Percentiles rank a stretch among this genome's conserved stretches.
These are phyloP conservation scores for Sparidentex hasta DNA, from an alignment of 2,797 vertebrate species.

Conservation along the genomic window DNA sequence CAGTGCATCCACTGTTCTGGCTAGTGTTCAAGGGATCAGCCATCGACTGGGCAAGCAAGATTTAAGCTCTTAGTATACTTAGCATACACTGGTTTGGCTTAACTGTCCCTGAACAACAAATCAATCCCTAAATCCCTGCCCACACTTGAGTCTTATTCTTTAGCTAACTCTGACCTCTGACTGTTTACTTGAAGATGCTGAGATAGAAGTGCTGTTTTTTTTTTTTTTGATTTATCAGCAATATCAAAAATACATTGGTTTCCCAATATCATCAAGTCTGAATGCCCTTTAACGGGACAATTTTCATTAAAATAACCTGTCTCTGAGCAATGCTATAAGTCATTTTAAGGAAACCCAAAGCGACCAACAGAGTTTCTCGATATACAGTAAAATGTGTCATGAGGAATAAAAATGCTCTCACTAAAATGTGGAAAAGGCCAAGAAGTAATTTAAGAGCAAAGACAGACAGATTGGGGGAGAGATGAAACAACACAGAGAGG, in stretches of 20 bases:
- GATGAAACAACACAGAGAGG: slow-evolving; percentile 70
- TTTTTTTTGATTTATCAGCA: slow-evolving; percentile 16
- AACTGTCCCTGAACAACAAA: slow-evolving; percentile 42
- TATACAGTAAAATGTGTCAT: slow-evolving; percentile 16
- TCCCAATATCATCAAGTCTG: background rate
- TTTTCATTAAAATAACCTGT: background rate
- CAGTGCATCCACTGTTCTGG: slow-evolving; percentile 22
- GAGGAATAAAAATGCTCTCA: slow-evolving; percentile 10
- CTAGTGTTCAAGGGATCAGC: slow-evolving; percentile 18
- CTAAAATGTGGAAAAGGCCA: slow-evolving; percentile 34
- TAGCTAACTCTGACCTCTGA: slow-evolving; percentile 16
- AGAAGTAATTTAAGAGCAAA: slow-evolving; percentile 63
- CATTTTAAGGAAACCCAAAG: background rate
- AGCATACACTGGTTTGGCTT: slow-evolving; percentile 21
- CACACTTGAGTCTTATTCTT: slow-evolving; percentile 9
- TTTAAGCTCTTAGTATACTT: slow-evolving; percentile 31
- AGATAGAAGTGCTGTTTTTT: slow-evolving; percentile 5
- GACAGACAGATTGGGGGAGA: slow-evolving; percentile 56
- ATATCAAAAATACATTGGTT: background rate
- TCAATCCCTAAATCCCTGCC: slow-evolving; percentile 32
- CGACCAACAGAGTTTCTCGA: slow-evolving; percentile 2
- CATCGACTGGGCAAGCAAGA: slow-evolving; percentile 33
- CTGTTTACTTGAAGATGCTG: slow-evolving; percentile 2
- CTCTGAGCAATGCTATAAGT: background rate
- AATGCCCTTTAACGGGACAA: background rate